Evolutionary conservation across 2,888 invertebrate genomes (phyloP), one percentile per base, ranked within the genome.

Genomic region (Erebia palarica): DNA sequence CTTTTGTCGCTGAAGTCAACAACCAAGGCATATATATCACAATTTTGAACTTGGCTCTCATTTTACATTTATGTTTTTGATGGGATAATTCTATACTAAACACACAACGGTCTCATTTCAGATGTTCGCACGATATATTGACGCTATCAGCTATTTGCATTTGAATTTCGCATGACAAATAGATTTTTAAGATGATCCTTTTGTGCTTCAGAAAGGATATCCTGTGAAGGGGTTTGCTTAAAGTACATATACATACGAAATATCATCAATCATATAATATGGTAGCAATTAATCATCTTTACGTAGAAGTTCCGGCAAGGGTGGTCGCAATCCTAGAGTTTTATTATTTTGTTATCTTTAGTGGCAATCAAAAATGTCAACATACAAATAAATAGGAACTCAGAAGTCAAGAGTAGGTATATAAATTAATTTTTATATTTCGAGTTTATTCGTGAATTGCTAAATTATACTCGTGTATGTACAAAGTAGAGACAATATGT

Each of bases 211-310:
- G 81, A 86, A 86, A 85, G 83, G 81, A 82, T 80, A 79, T 77
- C 78, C 81, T 77, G 75, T 72, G 72, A 75, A 75, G 72, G 71
- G 72, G 78, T 82, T 81, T 77, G 74, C 78, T 74, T 77, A 66
- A 77, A 78, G 78, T 75, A 82, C 79, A 78, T 64, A 78, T 64
- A 11, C 59, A 57, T 67, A 75, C 68, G 69, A 81, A 84, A 80
- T 80, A 85, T 86, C 84, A 91, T 93, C 91, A 88, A 91, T 92
- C 89, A 89, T 80, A 78, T 77, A 75, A 78, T 75, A 79, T 77
- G 78, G 83, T 75, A 77, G 86, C 84, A 89, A 93, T 93, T 91
- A 91, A 93, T 93, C 93, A 91, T 84, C 86, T 78, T 76, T 80
- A 79, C 84, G 86, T 78, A 81, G 79, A 47, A 69, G 78, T 78